phyloP scores from a whole-genome alignment of 1,140 invertebrate genomes.

The Mactra quadrangularis region DNA sequence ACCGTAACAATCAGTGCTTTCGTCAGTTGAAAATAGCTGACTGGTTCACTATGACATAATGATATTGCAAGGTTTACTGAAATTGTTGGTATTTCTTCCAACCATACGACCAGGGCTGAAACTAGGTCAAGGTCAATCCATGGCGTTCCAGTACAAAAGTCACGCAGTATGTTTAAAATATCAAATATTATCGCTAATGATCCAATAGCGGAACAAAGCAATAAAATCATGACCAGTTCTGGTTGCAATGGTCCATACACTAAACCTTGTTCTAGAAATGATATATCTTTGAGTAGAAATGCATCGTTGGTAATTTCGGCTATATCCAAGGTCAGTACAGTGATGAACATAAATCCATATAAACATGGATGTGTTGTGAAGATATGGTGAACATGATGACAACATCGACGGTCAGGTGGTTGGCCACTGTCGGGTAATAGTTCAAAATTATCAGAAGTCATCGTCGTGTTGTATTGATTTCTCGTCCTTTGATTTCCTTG shows the following conservation, averaged over 20 bases:
- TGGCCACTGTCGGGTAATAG: slow-evolving; percentile 1
- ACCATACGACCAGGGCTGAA: slow-evolving; percentile 61
- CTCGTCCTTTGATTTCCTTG: too few species aligned
- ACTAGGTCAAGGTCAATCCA: slow-evolving; percentile 59
- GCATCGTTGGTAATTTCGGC: slow-evolving; percentile 62
- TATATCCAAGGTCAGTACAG: slow-evolving; percentile 52
- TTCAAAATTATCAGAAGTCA: slow-evolving; percentile 14
- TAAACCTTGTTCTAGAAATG: slow-evolving; percentile 51
- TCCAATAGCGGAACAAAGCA: slow-evolving; percentile 58
- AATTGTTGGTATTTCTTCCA: slow-evolving; percentile 64
- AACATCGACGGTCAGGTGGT: neutral
- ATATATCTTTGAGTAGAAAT: slow-evolving; percentile 61
- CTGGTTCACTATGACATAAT: slow-evolving; percentile 63
- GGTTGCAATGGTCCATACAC: slow-evolving; percentile 58
- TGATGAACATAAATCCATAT: slow-evolving; percentile 45
- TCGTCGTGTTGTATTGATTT: neutral
- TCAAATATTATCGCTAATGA: slow-evolving; percentile 59
- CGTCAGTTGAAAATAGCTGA: slow-evolving; percentile 65
- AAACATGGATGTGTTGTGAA: slow-evolving; percentile 50
- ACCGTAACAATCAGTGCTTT: slow-evolving; percentile 54
- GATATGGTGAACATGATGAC: slow-evolving; percentile 23
- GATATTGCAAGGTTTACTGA: slow-evolving; percentile 61
- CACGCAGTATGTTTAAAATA: slow-evolving; percentile 47
- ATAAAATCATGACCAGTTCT: slow-evolving; percentile 15
- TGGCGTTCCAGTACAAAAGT: slow-evolving; percentile 40